Evolutionary conservation across 2,797 vertebrate species (phyloP), one percentile per base, ranked within the genome.

Genomic region (Pipistrellus kuhlii): DNA sequence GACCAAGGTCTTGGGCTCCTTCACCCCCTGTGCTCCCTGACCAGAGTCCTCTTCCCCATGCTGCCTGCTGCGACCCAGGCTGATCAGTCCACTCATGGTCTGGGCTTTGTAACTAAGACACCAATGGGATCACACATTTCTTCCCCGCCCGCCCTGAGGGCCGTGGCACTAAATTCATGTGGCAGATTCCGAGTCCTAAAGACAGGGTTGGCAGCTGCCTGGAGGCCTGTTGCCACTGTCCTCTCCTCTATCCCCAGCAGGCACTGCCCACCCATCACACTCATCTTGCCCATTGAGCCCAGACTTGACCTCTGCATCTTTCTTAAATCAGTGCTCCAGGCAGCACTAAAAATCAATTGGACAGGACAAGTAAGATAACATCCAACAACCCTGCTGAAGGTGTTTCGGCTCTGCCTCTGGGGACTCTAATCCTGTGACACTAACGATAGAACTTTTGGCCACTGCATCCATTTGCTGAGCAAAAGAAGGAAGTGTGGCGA

Each of bases 261-360:
- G 38, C 3, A 3, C 21, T 17, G 8, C 23, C 8, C 30, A 0
- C 6, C 0, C 6, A 48, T 20, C 72, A 30, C 38, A n/a, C 27
- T 38, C 6, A 30, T 59, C 48, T 57, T 66, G 41, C 21, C 57
- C 21, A 3, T 48, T 23, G 30, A 46, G 32, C 75, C 35, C 64
- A 87, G 41, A 46, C 41, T 41, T 53, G 80, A 80, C 72, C 84
- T 91, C 78, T 44, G 17, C 69, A 64, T 55, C 84, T 77, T 81
- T 48, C 51, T 64, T 46, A 84, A 55, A 59, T 64, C 20, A 5
- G 17, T 9, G 68, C 41, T 69, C 44, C 38, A 17, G 53, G 38
- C 32, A 82, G 41, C 30, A 23, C 18, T 41, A 6, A 83, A 23
- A 5, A 44, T 21, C 62, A 62, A 0, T 8, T 75, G 82, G 35